A percentile compares a stretch with the other conserved stretches of the same genome.
These are phyloP conservation scores for Lordiphosa stackelbergi DNA, from an alignment of 1,140 invertebrate genomes.

Conservation along the genomic window DNA sequence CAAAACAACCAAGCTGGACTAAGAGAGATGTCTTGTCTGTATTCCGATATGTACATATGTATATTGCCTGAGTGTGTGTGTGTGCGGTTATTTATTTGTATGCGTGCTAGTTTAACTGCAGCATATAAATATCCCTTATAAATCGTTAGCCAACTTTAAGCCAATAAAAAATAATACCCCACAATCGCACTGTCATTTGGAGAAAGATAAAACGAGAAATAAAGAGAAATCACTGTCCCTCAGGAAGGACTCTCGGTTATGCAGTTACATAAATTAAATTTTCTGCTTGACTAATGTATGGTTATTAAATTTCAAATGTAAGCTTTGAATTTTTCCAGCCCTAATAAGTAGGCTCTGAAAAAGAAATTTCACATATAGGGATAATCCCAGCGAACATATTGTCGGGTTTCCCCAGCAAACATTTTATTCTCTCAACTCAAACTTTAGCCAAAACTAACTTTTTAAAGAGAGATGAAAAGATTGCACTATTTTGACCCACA, in stretches of 20 bases:
- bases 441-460: no score
- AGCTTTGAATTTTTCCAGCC: no score
- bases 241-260: no score
- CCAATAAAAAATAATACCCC: slow-evolving; percentile 60
- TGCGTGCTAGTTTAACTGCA: slow-evolving; percentile 49
- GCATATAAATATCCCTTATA: slow-evolving; percentile 64
- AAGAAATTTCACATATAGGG: no score
- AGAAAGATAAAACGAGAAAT: slow-evolving; percentile 1
- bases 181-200: slow-evolving; percentile 36
- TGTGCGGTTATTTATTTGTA: slow-evolving; percentile 62
- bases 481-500: no score
- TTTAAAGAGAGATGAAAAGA: no score
- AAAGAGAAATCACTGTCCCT: not conserved
- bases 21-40: slow-evolving; percentile 50
- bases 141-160: slow-evolving; percentile 59
- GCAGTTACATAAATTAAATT: no score
- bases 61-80: slow-evolving; percentile 10
- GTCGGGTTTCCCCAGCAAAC: no score
- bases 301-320: no score
- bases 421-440: no score
- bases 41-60: not conserved
- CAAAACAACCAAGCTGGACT: slow-evolving; percentile 20
- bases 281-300: no score
- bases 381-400: no score
- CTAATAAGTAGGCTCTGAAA: not conserved